These are phyloP conservation scores for Torymus aiolomorphi DNA, from an alignment of 2,888 invertebrate genomes.

Conservation along the genomic window DNA sequence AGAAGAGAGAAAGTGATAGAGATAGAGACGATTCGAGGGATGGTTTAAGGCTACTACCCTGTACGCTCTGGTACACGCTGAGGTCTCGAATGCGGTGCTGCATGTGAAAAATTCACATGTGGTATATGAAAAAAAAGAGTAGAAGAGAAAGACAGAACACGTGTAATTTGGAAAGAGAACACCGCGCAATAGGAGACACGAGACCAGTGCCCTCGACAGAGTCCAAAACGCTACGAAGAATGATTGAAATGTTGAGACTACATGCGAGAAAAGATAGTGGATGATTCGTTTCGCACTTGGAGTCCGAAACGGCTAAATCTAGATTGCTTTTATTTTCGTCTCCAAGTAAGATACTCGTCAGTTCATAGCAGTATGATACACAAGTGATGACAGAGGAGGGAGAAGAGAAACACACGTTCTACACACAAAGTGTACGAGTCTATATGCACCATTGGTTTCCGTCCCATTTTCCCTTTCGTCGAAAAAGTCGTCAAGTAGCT, in stretches of 20 bases:
- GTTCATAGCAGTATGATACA: conserved; percentile 24
- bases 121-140: too few relatives aligned
- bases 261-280: conserved; percentile 22
- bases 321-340: conserved; percentile 3
- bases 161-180: background rate
- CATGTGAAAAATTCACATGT: background rate
- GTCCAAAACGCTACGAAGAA: conserved; percentile 6
- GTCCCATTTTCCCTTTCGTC: conserved; percentile 32
- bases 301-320: conserved; percentile 12
- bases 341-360: conserved; percentile 26
- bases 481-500: conserved; percentile 5
- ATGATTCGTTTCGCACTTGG: conserved; percentile 36
- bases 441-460: conserved; percentile 12
- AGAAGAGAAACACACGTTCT: conserved; percentile 18
- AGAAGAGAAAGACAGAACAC: too few relatives aligned
- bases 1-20: conserved; percentile 8
- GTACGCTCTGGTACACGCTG: conserved; percentile 23
- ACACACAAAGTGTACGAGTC: background rate
- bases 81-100: conserved; percentile 29
- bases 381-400: conserved; percentile 16
- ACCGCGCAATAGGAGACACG: conserved; percentile 17
- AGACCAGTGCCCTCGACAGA: conserved; percentile 21
- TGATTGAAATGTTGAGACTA: background rate
- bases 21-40: conserved; percentile 12
- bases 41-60: conserved; percentile 36